phyloP scores from a whole-genome alignment of 2,797 vertebrate genomes.

The Rhinatrema bivittatum region DNA sequence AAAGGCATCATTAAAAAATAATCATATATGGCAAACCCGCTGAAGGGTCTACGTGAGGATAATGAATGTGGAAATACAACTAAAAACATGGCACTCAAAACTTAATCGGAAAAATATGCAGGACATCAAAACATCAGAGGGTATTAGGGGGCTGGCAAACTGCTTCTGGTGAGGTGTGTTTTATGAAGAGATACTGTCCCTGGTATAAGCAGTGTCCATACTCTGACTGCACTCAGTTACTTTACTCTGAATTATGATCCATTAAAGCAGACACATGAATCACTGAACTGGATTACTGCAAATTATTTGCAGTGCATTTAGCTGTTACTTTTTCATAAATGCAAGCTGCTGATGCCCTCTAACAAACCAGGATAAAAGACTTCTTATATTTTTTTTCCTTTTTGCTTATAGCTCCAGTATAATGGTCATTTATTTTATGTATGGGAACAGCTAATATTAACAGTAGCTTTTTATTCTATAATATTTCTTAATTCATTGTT shows the following conservation, averaged over 20 bases:
- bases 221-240: conserved; percentile 69
- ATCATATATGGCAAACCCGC: conserved; percentile 81
- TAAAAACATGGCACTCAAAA: conserved; percentile 78
- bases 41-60: conserved; percentile 75
- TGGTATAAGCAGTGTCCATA: conserved; percentile 61
- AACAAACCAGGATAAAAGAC: conserved; percentile 75
- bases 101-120: conserved; percentile 81
- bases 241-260: conserved; percentile 76
- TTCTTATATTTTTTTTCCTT: conserved; percentile 49
- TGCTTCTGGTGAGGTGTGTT: conserved; percentile 69
- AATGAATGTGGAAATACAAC: conserved; percentile 83
- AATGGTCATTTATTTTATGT: conserved; percentile 63
- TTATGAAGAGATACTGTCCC: conserved; percentile 76
- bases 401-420: conserved; percentile 55
- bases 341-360: conserved; percentile 74
- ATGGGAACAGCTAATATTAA: conserved; percentile 54
- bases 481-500: conserved; percentile 48
- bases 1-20: conserved; percentile 88
- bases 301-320: conserved; percentile 82
- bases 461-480: conserved; percentile 46
- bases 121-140: conserved; percentile 78
- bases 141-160: conserved; percentile 69
- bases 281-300: conserved; percentile 78
- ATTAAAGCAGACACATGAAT: conserved; percentile 81
- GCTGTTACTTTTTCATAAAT: conserved; percentile 76